Evolutionary conservation across 2,113 vertebrate genomes (phyloP).

Genomic region (Mellivora capensis): DNA sequence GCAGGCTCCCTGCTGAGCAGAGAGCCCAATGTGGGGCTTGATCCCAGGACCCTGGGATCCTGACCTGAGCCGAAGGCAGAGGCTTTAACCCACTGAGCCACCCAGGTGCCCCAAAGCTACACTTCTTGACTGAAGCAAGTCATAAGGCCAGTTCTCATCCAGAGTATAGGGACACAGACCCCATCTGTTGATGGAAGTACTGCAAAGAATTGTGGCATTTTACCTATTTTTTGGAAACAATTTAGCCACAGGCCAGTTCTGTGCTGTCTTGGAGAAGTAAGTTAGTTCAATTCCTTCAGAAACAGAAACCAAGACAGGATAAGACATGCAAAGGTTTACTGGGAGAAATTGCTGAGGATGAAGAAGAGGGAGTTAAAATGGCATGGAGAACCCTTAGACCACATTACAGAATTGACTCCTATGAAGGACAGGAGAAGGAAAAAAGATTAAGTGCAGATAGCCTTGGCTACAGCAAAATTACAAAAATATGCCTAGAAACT

Average conservation of each 20-base stretch:
- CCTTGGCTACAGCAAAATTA: not conserved
- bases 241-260: not conserved
- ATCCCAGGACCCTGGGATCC: too few relatives aligned
- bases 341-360: not conserved
- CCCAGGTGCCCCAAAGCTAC: not conserved
- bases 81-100: too few relatives aligned
- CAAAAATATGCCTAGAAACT: not conserved
- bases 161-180: not conserved
- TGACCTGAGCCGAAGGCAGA: too few relatives aligned
- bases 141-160: not conserved
- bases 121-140: not conserved
- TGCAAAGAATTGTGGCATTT: not conserved
- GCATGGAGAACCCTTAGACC: not conserved
- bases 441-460: not conserved
- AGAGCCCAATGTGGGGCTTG: too few relatives aligned
- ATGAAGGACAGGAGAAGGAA: not conserved
- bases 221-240: not conserved
- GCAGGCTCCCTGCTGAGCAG: too few relatives aligned
- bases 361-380: not conserved
- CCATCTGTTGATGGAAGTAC: not conserved
- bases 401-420: not conserved
- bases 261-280: not conserved
- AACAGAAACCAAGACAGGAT: not conserved
- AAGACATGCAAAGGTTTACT: not conserved
- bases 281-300: not conserved